Evolutionary conservation across 2,113 vertebrate species (phyloP).

Genomic region (Cairina moschata): DNA sequence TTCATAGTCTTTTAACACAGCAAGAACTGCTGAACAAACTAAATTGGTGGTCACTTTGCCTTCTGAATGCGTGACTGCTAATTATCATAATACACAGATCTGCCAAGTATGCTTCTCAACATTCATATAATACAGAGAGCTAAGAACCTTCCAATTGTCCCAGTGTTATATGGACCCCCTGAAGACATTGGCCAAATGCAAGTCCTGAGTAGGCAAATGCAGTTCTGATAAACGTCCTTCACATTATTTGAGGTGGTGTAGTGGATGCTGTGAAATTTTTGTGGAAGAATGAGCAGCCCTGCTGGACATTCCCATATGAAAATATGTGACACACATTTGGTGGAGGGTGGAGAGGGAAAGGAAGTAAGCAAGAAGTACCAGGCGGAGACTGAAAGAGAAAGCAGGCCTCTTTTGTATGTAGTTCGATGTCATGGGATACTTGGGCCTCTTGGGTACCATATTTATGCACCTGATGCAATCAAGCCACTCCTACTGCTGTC

Average conservation of each 20-base stretch:
- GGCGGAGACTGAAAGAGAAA: background rate
- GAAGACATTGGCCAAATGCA: background rate
- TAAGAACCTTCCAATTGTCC: conserved; percentile 7
- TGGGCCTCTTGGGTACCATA: background rate
- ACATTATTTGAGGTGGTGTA: background rate
- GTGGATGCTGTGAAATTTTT: background rate
- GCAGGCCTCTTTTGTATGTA: background rate
- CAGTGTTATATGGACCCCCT: background rate
- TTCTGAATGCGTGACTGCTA: conserved; percentile 24
- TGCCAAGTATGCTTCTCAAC: background rate
- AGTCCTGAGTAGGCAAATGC: background rate
- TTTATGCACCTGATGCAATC: conserved; percentile 35
- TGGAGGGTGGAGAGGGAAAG: background rate
- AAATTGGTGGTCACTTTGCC: background rate
- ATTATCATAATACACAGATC: conserved; percentile 39
- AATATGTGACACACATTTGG: background rate
- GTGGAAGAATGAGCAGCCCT: background rate
- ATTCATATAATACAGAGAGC: background rate
- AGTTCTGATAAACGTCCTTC: background rate
- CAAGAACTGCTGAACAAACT: conserved; percentile 8
- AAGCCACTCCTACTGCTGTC: conserved; percentile 22
- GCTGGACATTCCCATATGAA: background rate
- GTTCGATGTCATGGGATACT: background rate
- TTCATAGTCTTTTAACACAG: background rate
- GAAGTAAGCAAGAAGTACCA: background rate